These are phyloP conservation scores for Anseranas semipalmata DNA, from an alignment of 2,113 vertebrate genomes.

Conservation along the genomic window DNA sequence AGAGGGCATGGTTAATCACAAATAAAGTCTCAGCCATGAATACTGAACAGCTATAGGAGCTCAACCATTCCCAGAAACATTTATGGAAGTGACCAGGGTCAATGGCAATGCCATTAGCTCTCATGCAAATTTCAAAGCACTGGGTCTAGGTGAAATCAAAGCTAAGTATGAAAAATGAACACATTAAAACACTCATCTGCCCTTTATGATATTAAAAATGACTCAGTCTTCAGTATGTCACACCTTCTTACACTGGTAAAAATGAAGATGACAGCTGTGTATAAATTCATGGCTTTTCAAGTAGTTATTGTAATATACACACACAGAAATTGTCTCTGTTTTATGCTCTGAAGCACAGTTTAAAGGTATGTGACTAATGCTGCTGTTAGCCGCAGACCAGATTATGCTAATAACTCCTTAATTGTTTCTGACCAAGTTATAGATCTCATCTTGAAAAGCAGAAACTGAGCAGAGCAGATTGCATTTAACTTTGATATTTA, in stretches of 20 bases:
- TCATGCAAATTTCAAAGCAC: background rate
- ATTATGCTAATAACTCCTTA: background rate
- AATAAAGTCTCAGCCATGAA: constrained; percentile 7
- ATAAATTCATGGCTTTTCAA: background rate
- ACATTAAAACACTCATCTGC: background rate
- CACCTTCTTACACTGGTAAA: background rate
- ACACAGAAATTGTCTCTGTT: background rate
- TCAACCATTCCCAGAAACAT: background rate
- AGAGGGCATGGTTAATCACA: background rate
- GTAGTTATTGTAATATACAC: background rate
- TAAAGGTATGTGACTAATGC: background rate
- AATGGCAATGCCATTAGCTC: background rate
- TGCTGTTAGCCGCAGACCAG: background rate
- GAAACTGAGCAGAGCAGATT: background rate
- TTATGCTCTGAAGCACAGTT: background rate
- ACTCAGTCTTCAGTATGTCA: background rate
- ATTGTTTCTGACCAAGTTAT: background rate
- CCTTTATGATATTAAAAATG: background rate
- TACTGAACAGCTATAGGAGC: background rate
- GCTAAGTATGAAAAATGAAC: background rate
- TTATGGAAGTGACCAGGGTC: background rate
- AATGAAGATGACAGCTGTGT: background rate
- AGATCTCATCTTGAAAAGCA: background rate
- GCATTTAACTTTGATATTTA: background rate
- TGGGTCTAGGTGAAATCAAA: background rate